These are phyloP conservation scores for Acrobasis repandana DNA, from an alignment of 2,888 invertebrate genomes.

Conservation along the genomic window DNA sequence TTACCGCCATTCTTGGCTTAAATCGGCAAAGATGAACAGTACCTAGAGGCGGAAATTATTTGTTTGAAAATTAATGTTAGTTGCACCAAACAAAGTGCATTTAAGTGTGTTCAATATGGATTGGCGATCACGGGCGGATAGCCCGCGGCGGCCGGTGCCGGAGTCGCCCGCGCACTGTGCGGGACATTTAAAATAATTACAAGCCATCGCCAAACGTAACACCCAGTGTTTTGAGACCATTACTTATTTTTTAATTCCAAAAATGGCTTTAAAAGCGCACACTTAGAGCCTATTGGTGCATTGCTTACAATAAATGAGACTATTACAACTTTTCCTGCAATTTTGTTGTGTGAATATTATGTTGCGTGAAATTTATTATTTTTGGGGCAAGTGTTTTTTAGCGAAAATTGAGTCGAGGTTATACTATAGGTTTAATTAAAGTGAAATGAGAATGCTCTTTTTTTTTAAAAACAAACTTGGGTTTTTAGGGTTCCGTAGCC, in stretches of 20 bases:
- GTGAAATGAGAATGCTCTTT: too few relatives aligned
- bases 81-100: slow-evolving; percentile 21
- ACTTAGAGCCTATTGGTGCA: slow-evolving; percentile 69
- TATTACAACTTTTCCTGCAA: slow-evolving; percentile 59
- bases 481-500: too few relatives aligned
- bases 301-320: slow-evolving; percentile 62
- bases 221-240: slow-evolving; percentile 82
- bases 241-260: slow-evolving; percentile 81
- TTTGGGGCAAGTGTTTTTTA: slow-evolving; percentile 26
- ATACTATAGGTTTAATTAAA: not conserved
- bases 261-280: slow-evolving; percentile 72
- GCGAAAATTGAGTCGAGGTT: not conserved
- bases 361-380: slow-evolving; percentile 45
- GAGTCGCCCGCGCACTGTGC: slow-evolving; percentile 50
- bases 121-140: slow-evolving; percentile 66
- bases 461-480: too few relatives aligned
- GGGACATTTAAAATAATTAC: slow-evolving; percentile 84
- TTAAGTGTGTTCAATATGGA: slow-evolving; percentile 66
- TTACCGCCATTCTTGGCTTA: not conserved
- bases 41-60: not conserved
- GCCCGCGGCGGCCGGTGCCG: slow-evolving; percentile 59
- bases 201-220: slow-evolving; percentile 80
- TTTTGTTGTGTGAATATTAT: slow-evolving; percentile 52
- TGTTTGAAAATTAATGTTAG: slow-evolving; percentile 17
- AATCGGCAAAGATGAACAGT: not conserved